These are phyloP conservation scores for Kradibia gibbosae DNA, from an alignment of 1,140 invertebrate genomes.

Conservation along the genomic window DNA sequence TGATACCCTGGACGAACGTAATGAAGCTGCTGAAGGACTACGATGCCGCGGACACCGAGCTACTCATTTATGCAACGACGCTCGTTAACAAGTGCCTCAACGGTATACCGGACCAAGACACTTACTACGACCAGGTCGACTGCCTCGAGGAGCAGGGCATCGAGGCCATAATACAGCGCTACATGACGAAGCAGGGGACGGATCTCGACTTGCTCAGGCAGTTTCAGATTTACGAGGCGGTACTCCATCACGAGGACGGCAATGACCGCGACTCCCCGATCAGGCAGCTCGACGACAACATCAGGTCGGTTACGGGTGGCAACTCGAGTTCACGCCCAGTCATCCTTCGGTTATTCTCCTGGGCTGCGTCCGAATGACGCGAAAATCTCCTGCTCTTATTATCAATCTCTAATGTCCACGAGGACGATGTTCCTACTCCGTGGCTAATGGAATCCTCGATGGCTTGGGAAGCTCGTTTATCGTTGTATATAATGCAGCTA, in stretches of 20 bases:
- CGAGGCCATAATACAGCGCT: conserved; percentile 91
- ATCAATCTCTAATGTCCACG: background rate
- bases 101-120: conserved; percentile 96
- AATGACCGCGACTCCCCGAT: conserved; percentile 81
- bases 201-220: conserved; percentile 94
- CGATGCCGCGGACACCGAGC: conserved; percentile 94
- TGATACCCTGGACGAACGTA: conserved; percentile 85
- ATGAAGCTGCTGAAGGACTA: conserved; percentile 95
- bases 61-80: conserved; percentile 96
- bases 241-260: conserved; percentile 91
- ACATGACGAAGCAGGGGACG: conserved; percentile 94
- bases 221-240: conserved; percentile 96
- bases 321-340: too few relatives aligned
- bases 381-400: too few relatives aligned
- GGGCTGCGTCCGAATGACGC: too few relatives aligned
- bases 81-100: conserved; percentile 97
- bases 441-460: background rate
- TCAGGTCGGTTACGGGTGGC: conserved; percentile 58
- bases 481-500: background rate
- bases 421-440: background rate
- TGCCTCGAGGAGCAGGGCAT: conserved; percentile 96
- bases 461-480: background rate
- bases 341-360: too few relatives aligned
- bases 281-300: conserved; percentile 84
- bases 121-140: conserved; percentile 98